Evolutionary conservation across 30 jellyfish, hydroid and myxozoan species (phyloP).

Genomic region (Aurelia sp.): DNA sequence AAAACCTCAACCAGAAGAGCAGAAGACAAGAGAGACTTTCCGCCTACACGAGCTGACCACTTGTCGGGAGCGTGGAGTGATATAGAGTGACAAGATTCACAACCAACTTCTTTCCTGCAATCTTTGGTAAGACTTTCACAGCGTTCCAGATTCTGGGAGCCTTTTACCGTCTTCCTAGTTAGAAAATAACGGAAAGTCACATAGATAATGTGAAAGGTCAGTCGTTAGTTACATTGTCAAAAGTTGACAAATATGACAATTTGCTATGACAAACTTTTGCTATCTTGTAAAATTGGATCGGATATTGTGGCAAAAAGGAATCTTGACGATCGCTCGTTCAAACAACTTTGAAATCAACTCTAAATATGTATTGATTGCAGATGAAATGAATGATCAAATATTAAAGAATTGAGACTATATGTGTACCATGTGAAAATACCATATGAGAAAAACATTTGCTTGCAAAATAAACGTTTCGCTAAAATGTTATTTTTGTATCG

Average conservation of each 20-base stretch:
- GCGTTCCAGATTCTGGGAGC: background rate
- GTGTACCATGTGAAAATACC: constrained; percentile 65
- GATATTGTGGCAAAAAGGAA: constrained; percentile 32
- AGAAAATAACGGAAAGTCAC: constrained; percentile 1
- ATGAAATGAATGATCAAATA: constrained; percentile 19
- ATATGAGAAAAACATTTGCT: constrained; percentile 42
- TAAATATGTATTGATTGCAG: constrained; percentile 1
- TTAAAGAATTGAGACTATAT: constrained; percentile 32
- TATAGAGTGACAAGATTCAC: background rate
- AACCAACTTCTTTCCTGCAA: background rate
- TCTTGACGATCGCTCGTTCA: constrained; percentile 47
- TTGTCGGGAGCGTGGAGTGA: background rate
- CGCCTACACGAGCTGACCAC: constrained; percentile 8
- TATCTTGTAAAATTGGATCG: constrained; percentile 2
- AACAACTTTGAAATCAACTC: constrained; percentile 56
- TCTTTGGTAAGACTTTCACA: background rate
- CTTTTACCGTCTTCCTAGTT: too few relatives aligned
- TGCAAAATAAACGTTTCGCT: constrained; percentile 8
- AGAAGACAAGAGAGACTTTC: background rate
- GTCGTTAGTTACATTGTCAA: background rate
- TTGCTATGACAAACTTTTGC: constrained; percentile 35
- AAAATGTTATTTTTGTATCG: background rate
- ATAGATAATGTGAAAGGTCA: background rate
- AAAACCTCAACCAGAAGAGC: background rate
- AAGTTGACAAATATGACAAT: background rate